Conservation (phyloP, 2,888 invertebrate genomes). For the Apeira syringaria region DNA sequence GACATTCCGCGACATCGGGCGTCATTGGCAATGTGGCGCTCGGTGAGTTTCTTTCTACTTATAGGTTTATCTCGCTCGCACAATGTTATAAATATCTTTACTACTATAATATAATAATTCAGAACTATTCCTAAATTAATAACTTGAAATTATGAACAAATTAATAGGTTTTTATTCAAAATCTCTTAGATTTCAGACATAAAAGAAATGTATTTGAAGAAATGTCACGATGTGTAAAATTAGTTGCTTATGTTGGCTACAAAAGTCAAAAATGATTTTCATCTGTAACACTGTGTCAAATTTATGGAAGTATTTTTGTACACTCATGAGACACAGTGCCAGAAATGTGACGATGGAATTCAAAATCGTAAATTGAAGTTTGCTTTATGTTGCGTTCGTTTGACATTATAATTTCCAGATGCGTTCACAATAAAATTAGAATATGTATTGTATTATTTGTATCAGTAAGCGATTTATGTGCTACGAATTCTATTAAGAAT, state of each 20-base stretch:
- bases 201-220: constrained; percentile 19
- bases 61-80: constrained; percentile 52
- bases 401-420: constrained; percentile 39
- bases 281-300: constrained; percentile 10
- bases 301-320: neutral
- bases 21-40: constrained; percentile 78
- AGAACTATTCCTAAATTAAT: neutral
- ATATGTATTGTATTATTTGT: too few relatives aligned
- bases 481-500: too few relatives aligned
- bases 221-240: constrained; percentile 35
- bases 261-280: constrained; percentile 22
- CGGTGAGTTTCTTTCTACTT: constrained; percentile 53
- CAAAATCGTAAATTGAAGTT: constrained; percentile 25
- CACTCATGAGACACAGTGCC: constrained; percentile 6
- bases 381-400: constrained; percentile 34
- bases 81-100: constrained; percentile 11
- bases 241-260: constrained; percentile 42
- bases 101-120: neutral
- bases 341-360: neutral
- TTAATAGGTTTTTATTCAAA: too few relatives aligned
- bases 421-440: constrained; percentile 11
- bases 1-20: constrained; percentile 74
- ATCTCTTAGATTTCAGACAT: neutral
- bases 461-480: too few relatives aligned
- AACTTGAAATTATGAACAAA: neutral